Base-by-base conservation (phyloP, 2,797 vertebrate species). In the Helostoma temminkii region DNA sequence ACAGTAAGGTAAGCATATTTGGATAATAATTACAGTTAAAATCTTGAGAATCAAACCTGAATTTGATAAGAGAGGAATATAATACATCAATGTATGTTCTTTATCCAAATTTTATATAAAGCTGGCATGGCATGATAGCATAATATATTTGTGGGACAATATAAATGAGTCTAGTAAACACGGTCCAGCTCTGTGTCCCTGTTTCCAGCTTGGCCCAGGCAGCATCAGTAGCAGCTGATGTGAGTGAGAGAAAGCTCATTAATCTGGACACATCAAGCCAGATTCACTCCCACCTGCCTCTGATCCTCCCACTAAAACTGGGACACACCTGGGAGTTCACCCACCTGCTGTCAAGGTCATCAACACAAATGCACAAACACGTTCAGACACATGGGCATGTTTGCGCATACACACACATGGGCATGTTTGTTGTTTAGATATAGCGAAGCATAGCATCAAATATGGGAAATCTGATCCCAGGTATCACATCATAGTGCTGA, bases 281-380 rank as follows among this genome's bases (percentile, higher is more conserved):
- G 62, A 52, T 83, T 64, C 72, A 15, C 80, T 87, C 83, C 91
- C 89, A 91, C 91, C 91, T 93, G 91, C 87, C 80, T 83, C 67
- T 85, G 86, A 90, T 88, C 85, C 85, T 90, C 87, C 82, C 78
- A 66, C 84, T 73, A 88, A 91, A 94, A 92, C 84, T 93, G 88
- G 92, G 93, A 80, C 94, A 89, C 91, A 91, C 89, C 88, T 91
- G 90, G 87, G 92, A 91, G 89, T 91, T 92, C 83, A 90, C 81
- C 85, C 86, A 88, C 89, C 90, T 88, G 84, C 92, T 82, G 83
- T 82, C 81, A 83, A 82, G 84, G 87, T 88, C 85, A 87, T 80
- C 80, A 69, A 69, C 76, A 75, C 66, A 71, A 76, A 68, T 72
- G 74, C 66, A 71, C 56, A 57, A 67, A 82, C 74, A 59, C 60